Base-by-base conservation (phyloP, 2,888 invertebrate genomes). In the Elysia crispata region DNA sequence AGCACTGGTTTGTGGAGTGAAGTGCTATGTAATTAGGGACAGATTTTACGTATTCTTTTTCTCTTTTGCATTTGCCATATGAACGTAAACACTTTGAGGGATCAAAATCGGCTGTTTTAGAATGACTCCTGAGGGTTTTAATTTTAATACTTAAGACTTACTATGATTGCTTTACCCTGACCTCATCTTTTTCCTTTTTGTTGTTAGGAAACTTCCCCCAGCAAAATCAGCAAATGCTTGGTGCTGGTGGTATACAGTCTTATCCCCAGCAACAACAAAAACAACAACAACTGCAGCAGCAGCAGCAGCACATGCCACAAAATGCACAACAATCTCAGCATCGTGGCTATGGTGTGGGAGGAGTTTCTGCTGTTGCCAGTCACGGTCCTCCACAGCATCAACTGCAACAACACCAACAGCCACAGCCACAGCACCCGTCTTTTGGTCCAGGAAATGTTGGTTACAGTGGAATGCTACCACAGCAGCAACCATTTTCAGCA, bases 211-310 rank as follows among this genome's bases (percentile, higher is more conserved):
- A 60, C 20, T 18, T 31, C 31, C 79, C 69, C 13, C 76, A 72
- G 49, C 76, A 28, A n/a, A 33, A 11, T 6, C 76, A 72, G 49
- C 60, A 60, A 30, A 62, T 41, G 23, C 79, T 67, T 23, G 31
- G 57, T 57, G 11, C 11, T 41, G 41, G 41, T 41, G 41, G 41
- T 41, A 11, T 33, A 57, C 77, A 64, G 70, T 33, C 69, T 62
- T 74, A 74, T n/a, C 75, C 49, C 33, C 80, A 33, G 33, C n/a
- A 60, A 30, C 76, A 57, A n/a, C 73, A 50, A 62, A 73, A 69
- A 69, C 79, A 77, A 50, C 76, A 67, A 30, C 77, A 73, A 25
- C 67, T 81, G n/a, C 80, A 78, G 8, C 77, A 77, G 54, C 77
- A 33, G 30, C 81, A 57, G 41, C 77, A 57, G 25, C 50, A 6